These are phyloP conservation scores for Drosophila austrosaltans DNA, from an alignment of 2,888 invertebrate species.

Conservation along the genomic window DNA sequence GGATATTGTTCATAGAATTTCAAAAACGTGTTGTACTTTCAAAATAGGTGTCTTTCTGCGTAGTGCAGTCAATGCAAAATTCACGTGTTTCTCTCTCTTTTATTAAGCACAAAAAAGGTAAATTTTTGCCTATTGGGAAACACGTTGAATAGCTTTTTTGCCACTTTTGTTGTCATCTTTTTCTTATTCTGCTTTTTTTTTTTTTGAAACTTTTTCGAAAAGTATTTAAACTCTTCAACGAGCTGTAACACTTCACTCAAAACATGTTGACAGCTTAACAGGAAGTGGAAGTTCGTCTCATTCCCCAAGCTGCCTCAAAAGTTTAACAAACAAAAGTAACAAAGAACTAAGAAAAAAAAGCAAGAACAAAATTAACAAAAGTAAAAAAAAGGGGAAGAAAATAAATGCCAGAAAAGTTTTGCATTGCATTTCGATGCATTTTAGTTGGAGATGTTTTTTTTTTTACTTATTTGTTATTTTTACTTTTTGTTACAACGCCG, in stretches of 20 bases:
- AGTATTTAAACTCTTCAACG: conserved; percentile 39
- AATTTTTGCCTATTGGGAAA: neutral
- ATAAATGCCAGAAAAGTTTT: conserved; percentile 40
- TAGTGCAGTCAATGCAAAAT: neutral
- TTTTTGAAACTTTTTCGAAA: conserved; percentile 16
- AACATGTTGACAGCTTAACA: conserved; percentile 75
- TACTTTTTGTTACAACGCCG: conserved; percentile 12
- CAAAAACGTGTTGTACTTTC: too few species aligned
- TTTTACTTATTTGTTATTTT: conserved; percentile 25
- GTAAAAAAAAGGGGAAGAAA: conserved; percentile 24
- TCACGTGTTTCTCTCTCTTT: neutral
- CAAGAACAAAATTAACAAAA: neutral
- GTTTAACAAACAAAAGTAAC: conserved; percentile 53
- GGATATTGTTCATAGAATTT: neutral
- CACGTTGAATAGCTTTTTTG: conserved; percentile 14
- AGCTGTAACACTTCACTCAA: conserved; percentile 67
- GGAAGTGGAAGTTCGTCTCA: conserved; percentile 27
- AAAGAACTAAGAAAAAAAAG: conserved; percentile 27
- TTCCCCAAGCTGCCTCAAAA: conserved; percentile 42
- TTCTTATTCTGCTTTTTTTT: neutral
- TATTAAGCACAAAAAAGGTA: neutral
- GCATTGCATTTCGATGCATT: conserved; percentile 61
- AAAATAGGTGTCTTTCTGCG: neutral
- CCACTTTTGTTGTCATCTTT: neutral
- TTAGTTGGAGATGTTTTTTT: conserved; percentile 56